A percentile compares a stretch with the other conserved stretches of the same genome.
phyloP scores from a whole-genome alignment of 2,888 invertebrate genomes.

The Melanchra persicariae region DNA sequence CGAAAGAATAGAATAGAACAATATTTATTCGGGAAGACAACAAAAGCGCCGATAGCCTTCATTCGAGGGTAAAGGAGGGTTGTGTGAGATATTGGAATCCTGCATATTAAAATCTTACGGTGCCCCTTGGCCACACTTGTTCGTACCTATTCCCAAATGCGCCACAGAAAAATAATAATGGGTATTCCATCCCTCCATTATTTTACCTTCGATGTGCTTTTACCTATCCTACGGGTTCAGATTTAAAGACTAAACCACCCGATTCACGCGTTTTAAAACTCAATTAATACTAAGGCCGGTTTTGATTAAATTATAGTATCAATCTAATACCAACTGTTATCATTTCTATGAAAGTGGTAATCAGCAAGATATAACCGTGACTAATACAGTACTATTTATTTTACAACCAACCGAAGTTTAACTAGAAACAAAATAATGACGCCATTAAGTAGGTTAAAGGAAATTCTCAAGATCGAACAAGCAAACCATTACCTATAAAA shows the following conservation, averaged over 20 bases:
- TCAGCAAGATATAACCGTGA: constrained; percentile 42
- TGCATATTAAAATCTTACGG: not conserved
- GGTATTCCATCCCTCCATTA: too few relatives aligned
- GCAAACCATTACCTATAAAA: not conserved
- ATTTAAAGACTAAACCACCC: not conserved
- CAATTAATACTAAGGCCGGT: too few relatives aligned
- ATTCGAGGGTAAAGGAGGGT: not conserved
- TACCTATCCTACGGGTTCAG: not conserved
- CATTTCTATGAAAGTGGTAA: constrained; percentile 32
- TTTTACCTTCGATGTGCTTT: not conserved
- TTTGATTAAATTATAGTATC: constrained; percentile 5
- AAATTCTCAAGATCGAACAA: constrained; percentile 3
- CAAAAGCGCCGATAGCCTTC: not conserved
- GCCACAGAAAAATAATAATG: too few relatives aligned
- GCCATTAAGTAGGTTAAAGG: not conserved
- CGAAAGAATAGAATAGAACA: too few relatives aligned
- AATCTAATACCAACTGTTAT: constrained; percentile 31
- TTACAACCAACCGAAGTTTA: not conserved
- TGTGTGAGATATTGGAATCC: not conserved
- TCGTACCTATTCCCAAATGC: not conserved
- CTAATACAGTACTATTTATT: constrained; percentile 19
- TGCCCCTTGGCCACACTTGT: not conserved
- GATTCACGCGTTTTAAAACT: too few relatives aligned
- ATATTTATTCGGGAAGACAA: too few relatives aligned
- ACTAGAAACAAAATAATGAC: constrained; percentile 19